Conservation (phyloP, 2,113 vertebrate species). For the Meles meles region DNA sequence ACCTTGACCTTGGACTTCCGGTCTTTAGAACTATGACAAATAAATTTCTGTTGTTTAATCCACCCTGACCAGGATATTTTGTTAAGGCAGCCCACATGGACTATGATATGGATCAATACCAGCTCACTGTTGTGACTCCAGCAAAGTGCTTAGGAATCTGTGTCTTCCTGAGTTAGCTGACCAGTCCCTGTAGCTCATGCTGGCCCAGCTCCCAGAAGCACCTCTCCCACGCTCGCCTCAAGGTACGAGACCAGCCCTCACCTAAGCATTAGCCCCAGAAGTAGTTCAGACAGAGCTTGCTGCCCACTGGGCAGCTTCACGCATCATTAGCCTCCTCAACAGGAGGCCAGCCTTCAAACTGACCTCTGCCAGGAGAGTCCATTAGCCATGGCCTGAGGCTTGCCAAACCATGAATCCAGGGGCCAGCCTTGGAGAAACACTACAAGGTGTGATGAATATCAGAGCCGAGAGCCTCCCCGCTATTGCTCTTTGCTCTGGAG, state of each 20-base stretch:
- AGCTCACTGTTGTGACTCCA: slow-evolving; percentile 28
- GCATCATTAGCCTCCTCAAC: slow-evolving; percentile 53
- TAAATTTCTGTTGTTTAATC: neutral
- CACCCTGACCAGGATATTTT: neutral
- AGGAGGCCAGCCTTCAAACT: neutral
- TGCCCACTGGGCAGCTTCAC: slow-evolving; percentile 20
- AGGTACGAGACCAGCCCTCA: slow-evolving; percentile 63
- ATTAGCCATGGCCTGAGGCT: slow-evolving; percentile 11
- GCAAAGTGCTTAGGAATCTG: slow-evolving; percentile 29
- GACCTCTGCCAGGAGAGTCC: slow-evolving; percentile 50
- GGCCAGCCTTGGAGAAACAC: neutral
- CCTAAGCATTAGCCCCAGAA: slow-evolving; percentile 64
- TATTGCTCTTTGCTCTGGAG: neutral
- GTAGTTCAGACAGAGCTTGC: slow-evolving; percentile 32
- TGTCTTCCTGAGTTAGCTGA: slow-evolving; percentile 39
- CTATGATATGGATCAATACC: neutral
- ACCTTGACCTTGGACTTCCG: neutral
- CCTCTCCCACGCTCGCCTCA: fast-evolving
- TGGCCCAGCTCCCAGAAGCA: neutral
- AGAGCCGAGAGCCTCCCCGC: neutral
- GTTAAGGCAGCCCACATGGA: neutral
- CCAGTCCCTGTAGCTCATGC: neutral
- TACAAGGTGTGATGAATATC: neutral
- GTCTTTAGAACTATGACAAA: neutral
- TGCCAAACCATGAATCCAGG: neutral